Evolutionary conservation across 2,113 vertebrate genomes (phyloP).

Genomic region (Phodopus roborovskii): DNA sequence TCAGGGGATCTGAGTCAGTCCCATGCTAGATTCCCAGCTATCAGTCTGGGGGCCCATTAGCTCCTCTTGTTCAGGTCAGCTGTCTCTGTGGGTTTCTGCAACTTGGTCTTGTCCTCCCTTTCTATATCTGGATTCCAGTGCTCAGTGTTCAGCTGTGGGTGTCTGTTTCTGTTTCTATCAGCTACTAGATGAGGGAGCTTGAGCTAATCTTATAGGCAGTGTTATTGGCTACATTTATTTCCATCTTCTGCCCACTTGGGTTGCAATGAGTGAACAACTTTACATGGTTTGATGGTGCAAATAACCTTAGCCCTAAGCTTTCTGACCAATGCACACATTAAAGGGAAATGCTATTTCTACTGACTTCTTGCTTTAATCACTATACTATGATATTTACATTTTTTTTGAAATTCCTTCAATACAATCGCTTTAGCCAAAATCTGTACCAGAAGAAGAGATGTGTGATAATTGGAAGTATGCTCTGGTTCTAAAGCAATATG

Average conservation of each 20-base stretch:
- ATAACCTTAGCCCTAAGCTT: conserved; percentile 4
- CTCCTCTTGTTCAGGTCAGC: no score
- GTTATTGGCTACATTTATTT: conserved; percentile 15
- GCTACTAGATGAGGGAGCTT: neutral
- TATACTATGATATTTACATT: neutral
- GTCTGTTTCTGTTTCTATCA: no score
- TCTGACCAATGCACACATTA: conserved; percentile 29
- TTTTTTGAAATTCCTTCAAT: neutral
- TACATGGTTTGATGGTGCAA: conserved; percentile 8
- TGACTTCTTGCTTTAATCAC: neutral
- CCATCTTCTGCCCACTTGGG: neutral
- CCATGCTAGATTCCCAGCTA: no score
- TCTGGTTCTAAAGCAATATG: no score
- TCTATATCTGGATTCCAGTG: no score
- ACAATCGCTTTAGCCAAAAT: conserved; percentile 5
- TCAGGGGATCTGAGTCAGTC: no score
- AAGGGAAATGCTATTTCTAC: neutral
- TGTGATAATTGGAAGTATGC: conserved; percentile 17
- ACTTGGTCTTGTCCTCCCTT: no score
- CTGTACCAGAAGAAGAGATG: neutral
- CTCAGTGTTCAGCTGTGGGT: no score
- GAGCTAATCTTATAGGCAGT: neutral
- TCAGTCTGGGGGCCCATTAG: no score
- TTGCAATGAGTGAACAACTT: conserved; percentile 34
- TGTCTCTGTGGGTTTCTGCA: no score